A percentile compares a stretch with the other conserved stretches of the same genome.
These are phyloP conservation scores for human DNA, from an alignment of 2,113 vertebrate genomes.

Conservation along the genomic window DNA sequence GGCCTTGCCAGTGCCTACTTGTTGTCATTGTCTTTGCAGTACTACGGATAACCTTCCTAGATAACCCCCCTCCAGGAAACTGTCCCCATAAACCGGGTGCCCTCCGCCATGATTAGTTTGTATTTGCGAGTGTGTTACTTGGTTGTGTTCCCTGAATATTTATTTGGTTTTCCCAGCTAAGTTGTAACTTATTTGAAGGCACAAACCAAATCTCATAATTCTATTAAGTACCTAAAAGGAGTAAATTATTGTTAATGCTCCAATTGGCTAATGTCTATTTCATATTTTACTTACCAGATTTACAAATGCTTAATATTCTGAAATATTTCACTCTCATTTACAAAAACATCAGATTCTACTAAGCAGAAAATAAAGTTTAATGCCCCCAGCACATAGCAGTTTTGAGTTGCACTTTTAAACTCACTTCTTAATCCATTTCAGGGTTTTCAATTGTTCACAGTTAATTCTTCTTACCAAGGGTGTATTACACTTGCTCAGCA, in stretches of 20 bases:
- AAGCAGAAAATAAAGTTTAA: constrained; percentile 40
- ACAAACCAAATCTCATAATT: constrained; percentile 24
- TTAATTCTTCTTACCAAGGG: constrained; percentile 66
- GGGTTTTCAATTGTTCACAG: constrained; percentile 63
- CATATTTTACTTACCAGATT: constrained; percentile 29
- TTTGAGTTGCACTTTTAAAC: constrained; percentile 60
- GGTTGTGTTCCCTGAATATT: not conserved
- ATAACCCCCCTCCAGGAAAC: not conserved
- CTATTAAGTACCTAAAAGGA: not conserved
- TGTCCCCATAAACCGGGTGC: not conserved
- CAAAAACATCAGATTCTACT: constrained; percentile 43
- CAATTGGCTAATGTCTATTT: not conserved
- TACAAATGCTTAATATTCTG: constrained; percentile 39
- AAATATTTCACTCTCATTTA: not conserved
- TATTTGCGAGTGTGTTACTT: not conserved
- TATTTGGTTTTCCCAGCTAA: constrained; percentile 6
- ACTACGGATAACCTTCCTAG: not conserved
- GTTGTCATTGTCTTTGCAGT: not conserved
- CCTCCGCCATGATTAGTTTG: not conserved
- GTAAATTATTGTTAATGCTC: constrained; percentile 21
- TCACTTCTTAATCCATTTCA: constrained; percentile 73
- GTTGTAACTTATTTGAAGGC: not conserved
- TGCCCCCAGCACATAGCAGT: not conserved
- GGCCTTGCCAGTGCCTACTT: not conserved
- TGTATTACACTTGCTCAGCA: constrained; percentile 53